Conservation (phyloP, 2,113 vertebrate genomes). For the Microcebus lehilahytsara region DNA sequence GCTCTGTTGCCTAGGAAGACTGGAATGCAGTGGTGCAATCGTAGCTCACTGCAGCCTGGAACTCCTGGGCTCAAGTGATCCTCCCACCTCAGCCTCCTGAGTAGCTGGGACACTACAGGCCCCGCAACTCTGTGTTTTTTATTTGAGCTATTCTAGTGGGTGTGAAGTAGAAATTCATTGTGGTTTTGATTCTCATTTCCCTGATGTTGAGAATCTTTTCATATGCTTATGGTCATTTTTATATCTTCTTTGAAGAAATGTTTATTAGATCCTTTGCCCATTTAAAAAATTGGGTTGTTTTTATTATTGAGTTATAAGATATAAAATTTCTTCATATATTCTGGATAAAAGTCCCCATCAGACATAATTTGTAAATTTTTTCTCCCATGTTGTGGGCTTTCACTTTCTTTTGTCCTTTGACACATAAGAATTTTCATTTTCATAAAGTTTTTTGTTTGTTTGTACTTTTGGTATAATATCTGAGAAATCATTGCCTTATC, state of each 20-base stretch:
- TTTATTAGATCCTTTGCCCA: neutral
- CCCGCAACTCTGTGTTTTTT: neutral
- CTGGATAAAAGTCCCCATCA: neutral
- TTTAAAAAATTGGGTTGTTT: neutral
- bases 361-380: neutral
- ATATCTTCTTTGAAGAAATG: neutral
- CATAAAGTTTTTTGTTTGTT: neutral
- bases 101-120: neutral
- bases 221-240: neutral
- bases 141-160: neutral
- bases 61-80: neutral
- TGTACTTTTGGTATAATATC: neutral
- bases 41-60: neutral
- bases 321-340: neutral
- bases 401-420: neutral
- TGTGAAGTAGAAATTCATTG: neutral
- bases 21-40: neutral
- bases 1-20: neutral
- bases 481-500: neutral
- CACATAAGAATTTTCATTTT: neutral
- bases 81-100: neutral
- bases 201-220: neutral
- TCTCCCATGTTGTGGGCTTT: neutral
- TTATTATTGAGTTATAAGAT: neutral
- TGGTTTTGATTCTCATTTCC: slow-evolving; percentile 9